These are phyloP conservation scores for Carterocephalus palaemon DNA, from an alignment of 2,888 invertebrate species.

Conservation along the genomic window DNA sequence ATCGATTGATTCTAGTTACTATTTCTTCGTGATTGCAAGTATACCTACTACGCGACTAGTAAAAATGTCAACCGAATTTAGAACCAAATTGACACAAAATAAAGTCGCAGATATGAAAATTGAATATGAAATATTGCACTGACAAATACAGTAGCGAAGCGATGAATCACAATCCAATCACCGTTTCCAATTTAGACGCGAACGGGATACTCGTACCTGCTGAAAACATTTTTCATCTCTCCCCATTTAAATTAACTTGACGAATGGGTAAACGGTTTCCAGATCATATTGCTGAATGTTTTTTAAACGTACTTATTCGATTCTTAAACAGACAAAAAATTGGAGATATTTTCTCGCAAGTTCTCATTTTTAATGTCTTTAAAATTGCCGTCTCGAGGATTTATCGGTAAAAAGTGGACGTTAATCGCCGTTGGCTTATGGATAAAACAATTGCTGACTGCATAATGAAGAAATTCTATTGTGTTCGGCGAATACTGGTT, in stretches of 20 bases:
- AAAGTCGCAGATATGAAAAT: slow-evolving; percentile 3
- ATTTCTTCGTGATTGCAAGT: neutral
- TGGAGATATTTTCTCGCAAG: neutral
- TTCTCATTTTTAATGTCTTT: too few species aligned
- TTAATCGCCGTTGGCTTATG: slow-evolving; percentile 5
- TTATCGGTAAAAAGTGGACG: neutral
- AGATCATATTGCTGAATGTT: neutral
- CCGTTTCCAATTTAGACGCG: slow-evolving; percentile 15
- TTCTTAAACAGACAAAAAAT: slow-evolving; percentile 6
- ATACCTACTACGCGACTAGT: too few species aligned
- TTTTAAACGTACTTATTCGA: slow-evolving; percentile 3
- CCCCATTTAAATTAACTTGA: slow-evolving; percentile 22
- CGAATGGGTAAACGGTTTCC: slow-evolving; percentile 10
- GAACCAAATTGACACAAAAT: neutral
- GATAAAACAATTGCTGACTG: slow-evolving; percentile 4
- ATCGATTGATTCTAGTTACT: slow-evolving; percentile 1
- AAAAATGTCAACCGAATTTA: neutral
- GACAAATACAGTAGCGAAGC: slow-evolving; percentile 12
- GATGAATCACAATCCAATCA: slow-evolving; percentile 15
- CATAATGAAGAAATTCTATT: slow-evolving; percentile 12
- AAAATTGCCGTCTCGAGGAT: neutral
- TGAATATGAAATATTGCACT: slow-evolving; percentile 13
- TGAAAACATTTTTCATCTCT: slow-evolving; percentile 12
- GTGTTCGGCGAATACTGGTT: slow-evolving; percentile 13
- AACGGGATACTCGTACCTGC: slow-evolving; percentile 10